Evolutionary conservation across 2,113 vertebrate genomes (phyloP).

Genomic region (Clarias magur): DNA sequence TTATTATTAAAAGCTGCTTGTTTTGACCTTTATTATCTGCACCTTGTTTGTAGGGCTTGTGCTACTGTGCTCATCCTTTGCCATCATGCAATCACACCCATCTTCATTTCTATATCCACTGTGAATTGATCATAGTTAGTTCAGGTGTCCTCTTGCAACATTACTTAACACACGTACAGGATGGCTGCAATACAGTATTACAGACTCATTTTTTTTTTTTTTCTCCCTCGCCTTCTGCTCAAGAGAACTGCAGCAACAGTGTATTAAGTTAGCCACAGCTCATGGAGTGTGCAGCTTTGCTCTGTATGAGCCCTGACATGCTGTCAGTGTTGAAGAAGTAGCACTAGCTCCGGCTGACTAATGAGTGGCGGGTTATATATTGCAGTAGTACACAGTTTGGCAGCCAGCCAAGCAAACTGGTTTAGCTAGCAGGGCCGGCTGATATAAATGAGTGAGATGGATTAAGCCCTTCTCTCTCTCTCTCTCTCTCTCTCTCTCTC

Average conservation of each 20-base stretch:
- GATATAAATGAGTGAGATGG: neutral
- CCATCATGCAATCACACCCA: neutral
- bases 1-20: neutral
- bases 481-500: no score
- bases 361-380: neutral
- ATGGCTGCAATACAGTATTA: neutral
- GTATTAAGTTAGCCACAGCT: conserved; percentile 21
- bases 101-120: neutral
- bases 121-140: neutral
- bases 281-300: conserved; percentile 14
- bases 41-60: neutral
- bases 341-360: conserved; percentile 9
- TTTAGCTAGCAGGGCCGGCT: neutral
- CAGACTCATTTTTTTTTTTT: conserved; percentile 8
- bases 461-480: neutral
- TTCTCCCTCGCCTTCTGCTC: neutral
- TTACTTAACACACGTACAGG: neutral
- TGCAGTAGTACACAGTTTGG: neutral
- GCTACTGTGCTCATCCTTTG: no score
- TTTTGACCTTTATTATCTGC: conserved; percentile 5
- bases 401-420: neutral
- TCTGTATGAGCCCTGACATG: conserved; percentile 15
- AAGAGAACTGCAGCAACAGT: neutral
- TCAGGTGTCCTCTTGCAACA: neutral
- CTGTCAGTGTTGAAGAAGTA: conserved; percentile 28